A percentile compares a stretch with the other conserved stretches of the same genome.
Conservation (phyloP, 2,113 vertebrate genomes). For the Podiceps cristatus region DNA sequence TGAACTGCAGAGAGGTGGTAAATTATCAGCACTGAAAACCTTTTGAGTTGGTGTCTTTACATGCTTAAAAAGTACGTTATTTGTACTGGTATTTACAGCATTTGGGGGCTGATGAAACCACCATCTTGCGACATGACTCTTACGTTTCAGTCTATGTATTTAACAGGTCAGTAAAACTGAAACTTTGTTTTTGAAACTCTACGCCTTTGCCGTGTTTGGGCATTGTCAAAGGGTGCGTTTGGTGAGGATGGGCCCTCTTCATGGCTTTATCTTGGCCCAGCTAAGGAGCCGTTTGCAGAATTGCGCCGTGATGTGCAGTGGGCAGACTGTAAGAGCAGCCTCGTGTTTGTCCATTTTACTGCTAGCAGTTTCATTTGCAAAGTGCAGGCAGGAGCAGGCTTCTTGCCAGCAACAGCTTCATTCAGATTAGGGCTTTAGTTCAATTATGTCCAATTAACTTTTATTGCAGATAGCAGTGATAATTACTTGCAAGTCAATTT, state of each 20-base stretch:
- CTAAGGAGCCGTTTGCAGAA: slow-evolving; percentile 54
- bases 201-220: background rate
- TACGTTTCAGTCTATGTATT: background rate
- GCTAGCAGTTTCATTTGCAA: slow-evolving; percentile 72
- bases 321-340: slow-evolving; percentile 53
- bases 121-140: background rate
- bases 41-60: slow-evolving; percentile 4
- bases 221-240: slow-evolving; percentile 39
- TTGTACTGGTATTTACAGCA: background rate
- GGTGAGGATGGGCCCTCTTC: slow-evolving; percentile 31
- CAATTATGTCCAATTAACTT: slow-evolving; percentile 85
- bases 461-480: slow-evolving; percentile 81
- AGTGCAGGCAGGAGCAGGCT: slow-evolving; percentile 72
- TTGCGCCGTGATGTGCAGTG: slow-evolving; percentile 57
- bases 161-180: background rate
- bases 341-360: slow-evolving; percentile 75
- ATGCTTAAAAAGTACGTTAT: background rate
- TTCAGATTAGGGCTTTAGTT: slow-evolving; percentile 79
- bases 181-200: slow-evolving; percentile 6
- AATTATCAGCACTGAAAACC: slow-evolving; percentile 37
- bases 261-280: slow-evolving; percentile 57
- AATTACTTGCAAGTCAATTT: slow-evolving; percentile 81
- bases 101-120: background rate
- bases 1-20: slow-evolving; percentile 33
- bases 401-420: slow-evolving; percentile 74